Conservation (phyloP, 2,113 vertebrate genomes). For the Osmerus mordax region DNA sequence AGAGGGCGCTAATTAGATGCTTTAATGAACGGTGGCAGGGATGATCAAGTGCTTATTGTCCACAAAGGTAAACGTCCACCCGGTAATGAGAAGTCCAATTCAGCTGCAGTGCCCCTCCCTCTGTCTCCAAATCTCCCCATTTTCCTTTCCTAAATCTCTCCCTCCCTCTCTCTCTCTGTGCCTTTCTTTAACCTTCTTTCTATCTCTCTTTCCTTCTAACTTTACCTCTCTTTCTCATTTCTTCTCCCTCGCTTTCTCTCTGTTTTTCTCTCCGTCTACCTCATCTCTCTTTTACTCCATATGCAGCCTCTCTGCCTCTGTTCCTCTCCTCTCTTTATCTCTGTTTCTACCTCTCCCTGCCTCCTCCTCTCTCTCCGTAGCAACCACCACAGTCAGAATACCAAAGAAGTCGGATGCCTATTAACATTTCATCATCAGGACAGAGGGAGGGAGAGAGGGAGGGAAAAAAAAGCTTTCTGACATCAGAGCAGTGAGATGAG, state of each 20-base stretch:
- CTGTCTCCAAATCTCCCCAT: background rate
- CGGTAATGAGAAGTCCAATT: too few species aligned
- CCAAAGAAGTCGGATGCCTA: conserved; percentile 34
- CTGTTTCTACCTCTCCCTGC: background rate
- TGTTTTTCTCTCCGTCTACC: background rate
- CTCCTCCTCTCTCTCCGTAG: background rate
- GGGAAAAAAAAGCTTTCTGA: conserved; percentile 10
- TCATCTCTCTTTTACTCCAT: background rate
- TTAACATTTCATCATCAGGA: conserved; percentile 45
- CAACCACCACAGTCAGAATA: conserved; percentile 18
- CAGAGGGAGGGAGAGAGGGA: background rate
- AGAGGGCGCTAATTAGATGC: too few species aligned
- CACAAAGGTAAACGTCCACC: too few species aligned
- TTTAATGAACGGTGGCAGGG: too few species aligned
- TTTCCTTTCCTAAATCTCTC: background rate
- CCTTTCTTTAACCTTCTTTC: background rate
- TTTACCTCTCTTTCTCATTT: background rate
- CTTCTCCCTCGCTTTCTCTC: background rate
- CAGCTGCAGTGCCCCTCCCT: background rate
- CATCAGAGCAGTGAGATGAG: conserved; percentile 8
- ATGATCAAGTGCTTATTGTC: too few species aligned
- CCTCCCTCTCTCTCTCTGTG: background rate
- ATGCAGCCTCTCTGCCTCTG: background rate
- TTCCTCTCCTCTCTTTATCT: background rate
- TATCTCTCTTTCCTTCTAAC: background rate